A percentile compares a stretch with the other conserved stretches of the same genome.
phyloP scores from a whole-genome alignment of 1,140 invertebrate species.

The Heterodera schachtii region DNA sequence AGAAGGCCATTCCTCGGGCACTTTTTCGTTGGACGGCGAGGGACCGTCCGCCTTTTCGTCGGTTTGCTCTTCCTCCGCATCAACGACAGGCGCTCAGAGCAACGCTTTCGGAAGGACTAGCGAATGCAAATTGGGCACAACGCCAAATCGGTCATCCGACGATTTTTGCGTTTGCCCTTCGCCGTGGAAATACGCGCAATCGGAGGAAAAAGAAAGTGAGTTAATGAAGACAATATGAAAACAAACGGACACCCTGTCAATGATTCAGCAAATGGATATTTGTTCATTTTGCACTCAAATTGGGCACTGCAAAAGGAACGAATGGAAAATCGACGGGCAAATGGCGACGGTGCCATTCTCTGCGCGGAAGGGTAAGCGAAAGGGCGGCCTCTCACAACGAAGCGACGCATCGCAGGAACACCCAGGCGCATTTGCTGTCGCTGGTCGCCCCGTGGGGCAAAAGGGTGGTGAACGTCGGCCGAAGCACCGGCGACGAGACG shows the following conservation, averaged over 20 bases:
- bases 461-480: constrained; percentile 21
- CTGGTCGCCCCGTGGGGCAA: constrained; percentile 33
- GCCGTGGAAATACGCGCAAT: constrained; percentile 10
- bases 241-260: neutral
- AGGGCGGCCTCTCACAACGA: too few relatives aligned
- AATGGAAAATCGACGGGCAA: neutral
- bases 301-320: too few relatives aligned
- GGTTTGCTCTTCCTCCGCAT: constrained; percentile 15
- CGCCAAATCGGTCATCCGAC: neutral
- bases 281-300: neutral
- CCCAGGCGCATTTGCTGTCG: constrained; percentile 36
- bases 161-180: neutral
- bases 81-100: neutral
- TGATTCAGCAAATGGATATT: neutral
- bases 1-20: neutral
- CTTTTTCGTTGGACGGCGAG: neutral
- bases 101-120: neutral
- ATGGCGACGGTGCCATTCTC: neutral
- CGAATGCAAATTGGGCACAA: too few relatives aligned
- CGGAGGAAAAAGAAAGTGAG: neutral
- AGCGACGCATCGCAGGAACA: constrained; percentile 18
- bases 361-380: constrained; percentile 24
- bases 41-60: constrained; percentile 11
- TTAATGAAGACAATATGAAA: neutral
- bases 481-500: neutral